Percentiles rank a stretch among this genome's conserved stretches.
Evolutionary conservation across 2,888 invertebrate genomes (phyloP).

Genomic region (Pelosia muscerda): DNA sequence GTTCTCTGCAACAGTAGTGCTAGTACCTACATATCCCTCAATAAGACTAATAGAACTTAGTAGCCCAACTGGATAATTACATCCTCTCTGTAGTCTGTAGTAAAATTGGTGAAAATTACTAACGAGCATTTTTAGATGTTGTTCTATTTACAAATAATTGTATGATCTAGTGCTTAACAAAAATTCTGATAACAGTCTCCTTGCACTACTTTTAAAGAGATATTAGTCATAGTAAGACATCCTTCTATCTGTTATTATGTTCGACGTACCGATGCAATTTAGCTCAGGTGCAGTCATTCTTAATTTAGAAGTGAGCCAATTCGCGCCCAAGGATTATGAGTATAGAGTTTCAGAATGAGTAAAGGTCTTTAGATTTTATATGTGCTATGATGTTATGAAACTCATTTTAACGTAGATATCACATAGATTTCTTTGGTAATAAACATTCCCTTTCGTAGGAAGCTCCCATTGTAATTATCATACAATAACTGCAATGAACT

Average conservation of each 20-base stretch:
- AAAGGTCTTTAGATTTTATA: constrained; percentile 24
- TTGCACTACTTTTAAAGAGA: neutral
- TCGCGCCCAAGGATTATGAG: constrained; percentile 11
- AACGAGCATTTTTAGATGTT: neutral
- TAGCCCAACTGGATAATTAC: neutral
- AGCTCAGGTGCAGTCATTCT: constrained; percentile 40
- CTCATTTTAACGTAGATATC: constrained; percentile 25
- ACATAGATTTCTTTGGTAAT: neutral
- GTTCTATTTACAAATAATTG: neutral
- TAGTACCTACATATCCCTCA: neutral
- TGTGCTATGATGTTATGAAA: constrained; percentile 24
- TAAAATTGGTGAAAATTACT: neutral
- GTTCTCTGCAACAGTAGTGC: neutral
- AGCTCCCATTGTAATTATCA: too few relatives aligned
- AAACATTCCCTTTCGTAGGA: neutral
- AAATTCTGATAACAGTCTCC: neutral
- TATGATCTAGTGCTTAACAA: neutral
- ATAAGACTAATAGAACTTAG: neutral
- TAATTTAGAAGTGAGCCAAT: constrained; percentile 45
- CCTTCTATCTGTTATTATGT: neutral
- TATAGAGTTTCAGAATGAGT: constrained; percentile 27
- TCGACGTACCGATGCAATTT: constrained; percentile 24
- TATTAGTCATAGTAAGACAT: neutral
- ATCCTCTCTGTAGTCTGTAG: neutral
- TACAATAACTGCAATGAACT: too few relatives aligned